Conservation (phyloP, 2,797 vertebrate species). For the Tympanoctomys barrerae region DNA sequence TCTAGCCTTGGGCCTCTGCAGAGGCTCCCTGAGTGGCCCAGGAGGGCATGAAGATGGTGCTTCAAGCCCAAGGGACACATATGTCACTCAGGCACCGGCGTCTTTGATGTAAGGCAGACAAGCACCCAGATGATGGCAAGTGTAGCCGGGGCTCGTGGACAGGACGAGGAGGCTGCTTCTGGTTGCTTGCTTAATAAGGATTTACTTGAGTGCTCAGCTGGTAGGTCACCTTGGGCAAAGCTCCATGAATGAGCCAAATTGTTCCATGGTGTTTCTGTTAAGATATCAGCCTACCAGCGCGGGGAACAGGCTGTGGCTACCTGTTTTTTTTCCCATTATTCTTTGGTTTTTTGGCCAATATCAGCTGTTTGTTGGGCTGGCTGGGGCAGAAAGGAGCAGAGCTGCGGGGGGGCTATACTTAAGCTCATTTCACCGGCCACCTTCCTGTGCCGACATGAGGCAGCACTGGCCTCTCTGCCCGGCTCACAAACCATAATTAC, state of each 20-base stretch:
- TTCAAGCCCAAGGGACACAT: not conserved
- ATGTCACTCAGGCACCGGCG: fast-evolving
- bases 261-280: not conserved
- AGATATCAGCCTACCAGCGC: fast-evolving
- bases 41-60: fast-evolving
- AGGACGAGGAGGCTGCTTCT: not conserved
- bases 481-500: conserved; percentile 42
- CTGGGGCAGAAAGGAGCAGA: not conserved
- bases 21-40: fast-evolving
- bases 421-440: conserved; percentile 57
- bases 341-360: not conserved
- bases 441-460: conserved; percentile 67
- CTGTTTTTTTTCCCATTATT: not conserved
- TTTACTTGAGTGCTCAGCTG: not conserved
- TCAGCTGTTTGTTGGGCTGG: not conserved
- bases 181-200: not conserved
- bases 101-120: not conserved
- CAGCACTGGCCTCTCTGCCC: conserved; percentile 58
- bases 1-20: not conserved
- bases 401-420: not conserved
- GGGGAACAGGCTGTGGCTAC: not conserved
- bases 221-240: not conserved
- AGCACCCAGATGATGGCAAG: fast-evolving
- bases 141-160: no score
- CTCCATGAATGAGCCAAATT: fast-evolving